These are phyloP conservation scores for Megathymus violae DNA, from an alignment of 1,140 invertebrate genomes.

Conservation along the genomic window DNA sequence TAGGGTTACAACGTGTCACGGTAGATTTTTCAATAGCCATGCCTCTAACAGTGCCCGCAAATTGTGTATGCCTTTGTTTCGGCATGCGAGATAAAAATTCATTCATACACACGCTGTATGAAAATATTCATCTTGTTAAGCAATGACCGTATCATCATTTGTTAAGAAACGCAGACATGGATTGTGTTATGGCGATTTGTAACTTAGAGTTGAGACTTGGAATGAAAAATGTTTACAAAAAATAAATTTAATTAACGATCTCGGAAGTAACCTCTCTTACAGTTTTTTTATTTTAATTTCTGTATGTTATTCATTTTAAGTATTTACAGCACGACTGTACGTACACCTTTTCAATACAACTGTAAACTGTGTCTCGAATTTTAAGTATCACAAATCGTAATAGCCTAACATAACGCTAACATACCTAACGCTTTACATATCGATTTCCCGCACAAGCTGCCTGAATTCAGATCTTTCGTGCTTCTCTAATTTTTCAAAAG, in stretches of 20 bases:
- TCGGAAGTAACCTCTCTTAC: conserved; percentile 13
- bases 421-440: too few species aligned
- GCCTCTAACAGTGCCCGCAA: conserved; percentile 64
- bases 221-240: conserved; percentile 1
- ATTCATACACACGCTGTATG: conserved; percentile 60
- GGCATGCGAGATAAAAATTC: conserved; percentile 51
- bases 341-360: too few species aligned
- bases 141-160: conserved; percentile 63
- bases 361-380: too few species aligned
- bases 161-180: conserved; percentile 52
- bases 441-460: too few species aligned
- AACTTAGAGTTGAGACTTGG: neutral
- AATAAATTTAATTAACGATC: too few species aligned
- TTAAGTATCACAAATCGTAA: too few species aligned
- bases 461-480: too few species aligned
- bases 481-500: too few species aligned
- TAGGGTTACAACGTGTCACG: conserved; percentile 38
- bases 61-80: conserved; percentile 76
- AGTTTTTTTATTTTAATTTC: too few species aligned
- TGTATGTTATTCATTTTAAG: too few species aligned
- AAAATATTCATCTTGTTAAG: conserved; percentile 73
- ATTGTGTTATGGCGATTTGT: conserved; percentile 24
- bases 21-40: conserved; percentile 56
- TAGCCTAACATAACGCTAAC: too few species aligned
- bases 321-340: too few species aligned